Percentiles rank a stretch among this genome's conserved stretches.
Evolutionary conservation across 2,888 invertebrate species (phyloP).

Genomic region (Meganola albula): DNA sequence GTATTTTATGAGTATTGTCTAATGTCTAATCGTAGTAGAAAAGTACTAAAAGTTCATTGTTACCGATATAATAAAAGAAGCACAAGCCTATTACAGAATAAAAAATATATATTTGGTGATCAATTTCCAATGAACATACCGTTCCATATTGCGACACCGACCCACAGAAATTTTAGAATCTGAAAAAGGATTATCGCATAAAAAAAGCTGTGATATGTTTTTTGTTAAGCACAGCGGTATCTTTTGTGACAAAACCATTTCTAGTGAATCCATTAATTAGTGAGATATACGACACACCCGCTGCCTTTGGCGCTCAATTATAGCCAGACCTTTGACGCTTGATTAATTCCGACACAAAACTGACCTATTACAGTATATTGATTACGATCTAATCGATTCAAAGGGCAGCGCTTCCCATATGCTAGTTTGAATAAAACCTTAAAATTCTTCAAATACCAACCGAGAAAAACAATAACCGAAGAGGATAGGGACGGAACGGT

Average conservation of each 20-base stretch:
- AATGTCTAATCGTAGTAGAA: too few relatives aligned
- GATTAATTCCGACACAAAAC: conserved; percentile 75
- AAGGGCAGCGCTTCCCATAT: conserved; percentile 68
- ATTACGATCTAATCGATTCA: conserved; percentile 71
- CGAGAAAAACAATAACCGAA: conserved; percentile 71
- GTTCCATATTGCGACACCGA: conserved; percentile 19
- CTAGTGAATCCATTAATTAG: conserved; percentile 75
- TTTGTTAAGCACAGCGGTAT: conserved; percentile 50
- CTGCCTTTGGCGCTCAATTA: conserved; percentile 65
- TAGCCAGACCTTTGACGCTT: conserved; percentile 69
- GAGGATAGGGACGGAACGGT: conserved; percentile 55
- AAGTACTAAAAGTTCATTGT: too few relatives aligned
- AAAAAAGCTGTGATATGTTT: conserved; percentile 32
- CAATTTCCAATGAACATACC: conserved; percentile 21
- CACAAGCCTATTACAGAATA: too few relatives aligned
- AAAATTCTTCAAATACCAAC: conserved; percentile 58
- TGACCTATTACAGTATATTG: conserved; percentile 71
- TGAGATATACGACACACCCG: conserved; percentile 68
- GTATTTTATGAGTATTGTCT: too few relatives aligned
- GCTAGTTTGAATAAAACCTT: conserved; percentile 56
- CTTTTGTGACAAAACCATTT: conserved; percentile 64
- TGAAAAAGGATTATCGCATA: conserved; percentile 31
- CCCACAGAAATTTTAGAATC: conserved; percentile 23
- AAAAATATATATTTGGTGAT: too few relatives aligned
- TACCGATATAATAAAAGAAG: too few relatives aligned